These are phyloP conservation scores for Lycocerus yunnanus DNA, from an alignment of 2,888 invertebrate genomes.

Conservation along the genomic window DNA sequence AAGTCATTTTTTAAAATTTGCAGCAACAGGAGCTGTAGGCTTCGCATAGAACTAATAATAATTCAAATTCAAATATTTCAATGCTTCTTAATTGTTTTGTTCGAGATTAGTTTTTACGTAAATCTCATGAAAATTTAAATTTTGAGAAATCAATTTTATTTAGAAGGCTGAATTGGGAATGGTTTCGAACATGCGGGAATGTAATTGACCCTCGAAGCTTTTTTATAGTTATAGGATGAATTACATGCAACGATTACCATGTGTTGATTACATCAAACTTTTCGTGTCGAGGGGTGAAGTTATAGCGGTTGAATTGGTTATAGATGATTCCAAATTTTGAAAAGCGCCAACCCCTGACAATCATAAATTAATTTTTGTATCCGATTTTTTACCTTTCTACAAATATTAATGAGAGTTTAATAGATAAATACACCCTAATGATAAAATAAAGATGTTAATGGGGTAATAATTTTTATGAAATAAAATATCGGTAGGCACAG, in stretches of 20 bases:
- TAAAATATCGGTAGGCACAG: not conserved
- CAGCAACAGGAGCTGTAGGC: too few relatives aligned
- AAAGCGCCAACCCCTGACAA: too few relatives aligned
- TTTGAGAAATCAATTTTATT: not conserved
- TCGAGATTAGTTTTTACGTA: too few relatives aligned
- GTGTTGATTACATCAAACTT: not conserved
- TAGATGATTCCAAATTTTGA: not conserved
- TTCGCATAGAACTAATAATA: too few relatives aligned
- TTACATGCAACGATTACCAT: not conserved
- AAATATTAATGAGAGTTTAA: not conserved
- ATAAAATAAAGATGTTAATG: not conserved
- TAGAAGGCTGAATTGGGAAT: not conserved
- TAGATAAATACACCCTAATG: not conserved
- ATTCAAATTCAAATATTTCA: too few relatives aligned
- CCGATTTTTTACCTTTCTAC: not conserved
- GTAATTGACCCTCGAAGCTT: not conserved
- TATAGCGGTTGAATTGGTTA: not conserved
- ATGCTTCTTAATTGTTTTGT: too few relatives aligned
- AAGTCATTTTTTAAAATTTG: too few relatives aligned
- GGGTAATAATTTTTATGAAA: not conserved
- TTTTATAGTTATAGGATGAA: not conserved
- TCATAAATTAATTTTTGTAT: not conserved
- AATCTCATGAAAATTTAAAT: not conserved
- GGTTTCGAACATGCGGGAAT: not conserved
- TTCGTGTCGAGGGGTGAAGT: not conserved